phyloP scores from a whole-genome alignment of 2,888 invertebrate species.

The Hirudinaria manillensis region DNA sequence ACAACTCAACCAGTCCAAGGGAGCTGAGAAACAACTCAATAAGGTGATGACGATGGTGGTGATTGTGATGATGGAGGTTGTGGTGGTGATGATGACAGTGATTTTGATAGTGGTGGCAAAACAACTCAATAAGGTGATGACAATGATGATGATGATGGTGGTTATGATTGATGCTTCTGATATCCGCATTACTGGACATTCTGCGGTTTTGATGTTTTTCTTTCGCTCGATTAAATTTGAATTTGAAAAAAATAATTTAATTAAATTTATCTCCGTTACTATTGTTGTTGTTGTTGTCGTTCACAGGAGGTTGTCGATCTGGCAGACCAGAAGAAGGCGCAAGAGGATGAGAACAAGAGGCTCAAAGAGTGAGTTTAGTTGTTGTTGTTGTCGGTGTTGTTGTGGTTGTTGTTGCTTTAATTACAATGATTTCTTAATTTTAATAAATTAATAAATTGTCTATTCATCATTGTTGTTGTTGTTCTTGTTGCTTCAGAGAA shows the following conservation, averaged over 20 bases:
- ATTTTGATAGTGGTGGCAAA: neutral
- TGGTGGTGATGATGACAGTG: slow-evolving; percentile 9
- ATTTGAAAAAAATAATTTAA: neutral
- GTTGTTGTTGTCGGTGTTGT: neutral
- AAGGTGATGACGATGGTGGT: slow-evolving; percentile 36
- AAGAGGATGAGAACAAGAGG: slow-evolving; percentile 72
- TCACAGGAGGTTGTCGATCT: slow-evolving; percentile 62
- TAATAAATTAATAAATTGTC: neutral
- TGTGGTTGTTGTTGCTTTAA: too few relatives aligned
- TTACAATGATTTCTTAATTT: too few relatives aligned
- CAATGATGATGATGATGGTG: neutral
- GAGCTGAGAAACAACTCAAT: slow-evolving; percentile 66
- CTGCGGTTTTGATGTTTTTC: neutral
- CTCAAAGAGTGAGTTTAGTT: slow-evolving; percentile 60
- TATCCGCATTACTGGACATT: neutral
- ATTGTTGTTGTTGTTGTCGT: neutral
- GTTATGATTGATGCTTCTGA: neutral
- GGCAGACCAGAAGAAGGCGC: slow-evolving; percentile 65
- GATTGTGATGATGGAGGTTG: neutral
- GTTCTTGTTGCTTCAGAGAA: slow-evolving; percentile 42
- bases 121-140: too few relatives aligned
- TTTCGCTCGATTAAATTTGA: neutral
- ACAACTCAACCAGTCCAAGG: slow-evolving; percentile 67
- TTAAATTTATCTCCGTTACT: neutral
- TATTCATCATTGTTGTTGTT: neutral